Percentiles rank a stretch among this genome's conserved stretches.
phyloP scores from a whole-genome alignment of 1,140 invertebrate species.

The Nilaparvata lugens region DNA sequence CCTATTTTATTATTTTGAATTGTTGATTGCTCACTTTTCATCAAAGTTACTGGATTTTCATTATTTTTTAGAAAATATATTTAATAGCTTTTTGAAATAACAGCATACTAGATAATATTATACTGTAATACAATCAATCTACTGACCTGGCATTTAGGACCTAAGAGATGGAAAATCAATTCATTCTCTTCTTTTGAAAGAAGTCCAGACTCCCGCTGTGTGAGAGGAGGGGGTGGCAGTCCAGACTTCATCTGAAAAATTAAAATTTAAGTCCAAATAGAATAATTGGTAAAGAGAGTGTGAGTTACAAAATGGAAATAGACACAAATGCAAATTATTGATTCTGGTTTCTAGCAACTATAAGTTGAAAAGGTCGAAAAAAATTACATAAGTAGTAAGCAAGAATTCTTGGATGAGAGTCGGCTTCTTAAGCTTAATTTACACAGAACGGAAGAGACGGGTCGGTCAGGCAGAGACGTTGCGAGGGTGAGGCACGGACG shows the following conservation, averaged over 20 bases:
- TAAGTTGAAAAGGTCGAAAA: too few relatives aligned
- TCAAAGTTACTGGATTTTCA: not conserved
- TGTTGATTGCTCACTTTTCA: not conserved
- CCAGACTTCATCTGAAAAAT: constrained; percentile 1
- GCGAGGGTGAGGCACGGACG: too few relatives aligned
- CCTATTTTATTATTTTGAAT: not conserved
- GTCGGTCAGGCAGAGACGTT: too few relatives aligned
- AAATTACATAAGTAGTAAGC: too few relatives aligned
- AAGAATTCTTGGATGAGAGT: too few relatives aligned
- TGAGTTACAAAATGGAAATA: too few relatives aligned
- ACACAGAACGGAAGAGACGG: too few relatives aligned
- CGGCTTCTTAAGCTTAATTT: too few relatives aligned
- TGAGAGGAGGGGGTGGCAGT: not conserved
- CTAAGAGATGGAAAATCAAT: not conserved
- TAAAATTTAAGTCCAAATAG: not conserved
- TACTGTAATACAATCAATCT: not conserved
- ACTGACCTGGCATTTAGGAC: not conserved
- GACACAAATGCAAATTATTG: too few relatives aligned
- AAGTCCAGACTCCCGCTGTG: not conserved
- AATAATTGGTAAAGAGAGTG: too few relatives aligned
- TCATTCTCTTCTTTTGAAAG: not conserved
- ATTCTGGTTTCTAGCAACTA: too few relatives aligned
- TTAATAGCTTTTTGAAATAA: not conserved
- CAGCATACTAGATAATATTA: not conserved
- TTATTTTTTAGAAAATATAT: not conserved